Base-by-base conservation (phyloP, 2,797 vertebrate genomes). In the Ctenopoma multispine region DNA sequence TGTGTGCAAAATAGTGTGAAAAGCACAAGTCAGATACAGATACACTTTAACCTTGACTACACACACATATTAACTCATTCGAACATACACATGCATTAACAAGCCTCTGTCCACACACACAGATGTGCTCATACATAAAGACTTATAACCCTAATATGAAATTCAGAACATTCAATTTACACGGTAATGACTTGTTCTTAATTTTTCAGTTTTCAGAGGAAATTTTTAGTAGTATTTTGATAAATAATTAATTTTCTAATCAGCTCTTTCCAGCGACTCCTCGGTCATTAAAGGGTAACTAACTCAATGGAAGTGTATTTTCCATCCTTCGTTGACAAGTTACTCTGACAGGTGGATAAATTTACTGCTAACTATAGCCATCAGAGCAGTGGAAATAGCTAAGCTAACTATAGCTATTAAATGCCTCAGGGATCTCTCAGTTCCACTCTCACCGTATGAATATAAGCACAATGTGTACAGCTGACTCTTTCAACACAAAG, bases 211-310 rank as follows among this genome's bases (percentile, higher is more conserved):
- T 88, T 91, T 90, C 65, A 73, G 77, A 76, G 74, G 87, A 88
- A 82, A 82, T 86, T 91, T 91, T 89, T 90, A 78, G 87, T 89
- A 75, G 87, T 88, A 89, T 91, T 87, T 91, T 87, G 83, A 90
- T 93, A 80, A 93, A 93, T 93, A 92, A 93, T 93, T 90, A 64
- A 92, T 91, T 84, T 92, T 92, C 89, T 90, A 90, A 92, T 92
- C 90, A 90, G 74, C 80, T 82, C 81, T 85, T 79, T 72, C 53
- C 74, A 87, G 80, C 81, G 81, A 82, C 65, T 84, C 74, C 76
- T 91, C 64, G 49, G 74, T 90, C 85, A 90, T 89, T 88, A 89
- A 81, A 91, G 77, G 75, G 80, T 85, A 84, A 84, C 82, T 87
- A 81, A 86, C 77, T 82, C 71, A 53, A 71, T 80, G 83, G 69